Evolutionary conservation across 2,797 vertebrate genomes (phyloP).

Genomic region (Rachycentron canadum): DNA sequence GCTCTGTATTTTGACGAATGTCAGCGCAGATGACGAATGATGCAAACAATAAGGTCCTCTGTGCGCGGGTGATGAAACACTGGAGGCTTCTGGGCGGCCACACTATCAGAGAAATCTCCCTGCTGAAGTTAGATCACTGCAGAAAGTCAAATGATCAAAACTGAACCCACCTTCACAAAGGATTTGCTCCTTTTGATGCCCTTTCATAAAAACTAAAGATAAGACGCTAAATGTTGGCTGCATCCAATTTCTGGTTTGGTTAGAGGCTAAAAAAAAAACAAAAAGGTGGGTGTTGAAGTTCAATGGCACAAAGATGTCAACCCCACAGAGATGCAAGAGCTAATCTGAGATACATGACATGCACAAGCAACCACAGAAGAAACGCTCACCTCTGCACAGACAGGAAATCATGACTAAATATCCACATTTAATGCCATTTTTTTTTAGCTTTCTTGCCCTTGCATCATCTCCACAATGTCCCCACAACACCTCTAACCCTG

Average conservation of each 20-base stretch:
- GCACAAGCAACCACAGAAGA: constrained; percentile 21
- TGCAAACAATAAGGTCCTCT: constrained; percentile 53
- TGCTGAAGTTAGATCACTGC: constrained; percentile 32
- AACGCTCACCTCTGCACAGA: constrained; percentile 22
- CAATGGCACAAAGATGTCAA: constrained; percentile 62
- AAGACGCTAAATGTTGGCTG: background rate
- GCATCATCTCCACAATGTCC: constrained; percentile 47
- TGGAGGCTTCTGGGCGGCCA: constrained; percentile 14
- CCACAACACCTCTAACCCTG: constrained; percentile 24
- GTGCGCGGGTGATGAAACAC: constrained; percentile 15
- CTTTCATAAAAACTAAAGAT: constrained; percentile 7
- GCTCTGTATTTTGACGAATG: constrained; percentile 34
- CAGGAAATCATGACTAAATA: constrained; percentile 21
- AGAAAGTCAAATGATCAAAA: constrained; percentile 8
- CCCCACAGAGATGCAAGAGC: constrained; percentile 29
- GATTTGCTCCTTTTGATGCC: constrained; percentile 8
- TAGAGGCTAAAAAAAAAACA: constrained; percentile 21
- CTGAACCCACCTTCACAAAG: constrained; percentile 6
- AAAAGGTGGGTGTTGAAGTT: constrained; percentile 35
- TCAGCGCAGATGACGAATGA: constrained; percentile 37
- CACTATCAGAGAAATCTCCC: constrained; percentile 30
- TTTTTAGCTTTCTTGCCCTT: constrained; percentile 28
- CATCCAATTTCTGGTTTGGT: constrained; percentile 45
- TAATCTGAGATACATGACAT: background rate
- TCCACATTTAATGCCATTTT: background rate